These are phyloP conservation scores for Drosophila aldrichi DNA, from an alignment of 2,888 invertebrate species.

Conservation along the genomic window DNA sequence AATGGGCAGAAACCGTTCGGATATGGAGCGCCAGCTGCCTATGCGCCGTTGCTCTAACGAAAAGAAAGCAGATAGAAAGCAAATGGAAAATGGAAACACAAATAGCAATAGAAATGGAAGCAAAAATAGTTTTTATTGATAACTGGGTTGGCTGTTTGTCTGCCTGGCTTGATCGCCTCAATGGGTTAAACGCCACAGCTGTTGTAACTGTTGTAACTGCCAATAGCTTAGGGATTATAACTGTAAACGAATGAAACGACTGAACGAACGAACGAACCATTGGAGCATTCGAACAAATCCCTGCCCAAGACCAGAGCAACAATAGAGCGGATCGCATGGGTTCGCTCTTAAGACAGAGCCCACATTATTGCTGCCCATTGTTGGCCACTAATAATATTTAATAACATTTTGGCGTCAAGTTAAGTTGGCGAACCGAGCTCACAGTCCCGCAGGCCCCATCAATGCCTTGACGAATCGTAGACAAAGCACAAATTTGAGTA, in stretches of 20 bases:
- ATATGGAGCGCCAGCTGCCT: slow-evolving; percentile 52
- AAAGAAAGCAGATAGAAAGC: slow-evolving; percentile 72
- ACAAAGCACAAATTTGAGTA: slow-evolving; percentile 76
- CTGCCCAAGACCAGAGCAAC: slow-evolving; percentile 24
- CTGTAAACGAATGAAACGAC: slow-evolving; percentile 41
- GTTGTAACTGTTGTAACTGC: slow-evolving; percentile 67
- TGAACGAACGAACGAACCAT: slow-evolving; percentile 18
- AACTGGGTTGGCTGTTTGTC: slow-evolving; percentile 45
- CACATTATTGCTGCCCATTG: slow-evolving; percentile 70
- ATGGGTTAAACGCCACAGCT: slow-evolving; percentile 72
- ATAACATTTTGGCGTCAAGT: slow-evolving; percentile 73
- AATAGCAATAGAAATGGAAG: slow-evolving; percentile 50
- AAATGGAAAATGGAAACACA: slow-evolving; percentile 44
- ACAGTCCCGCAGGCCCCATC: slow-evolving; percentile 32
- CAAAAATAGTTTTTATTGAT: slow-evolving; percentile 62
- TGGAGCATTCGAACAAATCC: slow-evolving; percentile 44
- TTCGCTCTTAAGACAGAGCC: slow-evolving; percentile 19
- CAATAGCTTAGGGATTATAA: slow-evolving; percentile 76
- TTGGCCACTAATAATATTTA: slow-evolving; percentile 72
- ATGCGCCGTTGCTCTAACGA: slow-evolving; percentile 21
- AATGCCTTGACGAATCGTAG: slow-evolving; percentile 74
- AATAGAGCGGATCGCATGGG: slow-evolving; percentile 18
- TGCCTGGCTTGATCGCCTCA: slow-evolving; percentile 54
- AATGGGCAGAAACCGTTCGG: slow-evolving; percentile 47
- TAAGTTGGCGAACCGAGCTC: slow-evolving; percentile 56